Percentiles rank a stretch among this genome's conserved stretches.
These are phyloP conservation scores for Latrodectus elegans DNA, from an alignment of 2,888 invertebrate genomes.

Conservation along the genomic window DNA sequence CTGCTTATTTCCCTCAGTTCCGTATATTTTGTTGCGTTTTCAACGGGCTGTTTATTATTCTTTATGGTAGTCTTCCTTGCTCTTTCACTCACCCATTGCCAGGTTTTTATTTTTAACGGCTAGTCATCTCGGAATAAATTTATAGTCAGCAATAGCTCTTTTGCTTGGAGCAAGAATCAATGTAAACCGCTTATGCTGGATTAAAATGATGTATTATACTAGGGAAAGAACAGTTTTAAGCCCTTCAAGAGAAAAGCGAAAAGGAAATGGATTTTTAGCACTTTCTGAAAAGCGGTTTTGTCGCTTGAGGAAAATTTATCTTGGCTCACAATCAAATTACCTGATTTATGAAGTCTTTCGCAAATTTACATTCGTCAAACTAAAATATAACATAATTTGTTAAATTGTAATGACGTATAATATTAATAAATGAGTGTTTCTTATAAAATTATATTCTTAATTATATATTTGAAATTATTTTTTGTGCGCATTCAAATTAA, in stretches of 20 bases:
- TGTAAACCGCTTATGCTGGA: slow-evolving; percentile 39
- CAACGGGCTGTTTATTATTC: slow-evolving; percentile 43
- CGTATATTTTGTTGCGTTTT: slow-evolving; percentile 13
- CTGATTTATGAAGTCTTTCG: too few relatives aligned
- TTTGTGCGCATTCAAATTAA: too few relatives aligned
- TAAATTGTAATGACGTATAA: too few relatives aligned
- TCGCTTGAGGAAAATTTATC: slow-evolving; percentile 3
- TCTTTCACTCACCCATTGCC: slow-evolving; percentile 9
- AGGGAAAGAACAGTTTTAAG: slow-evolving; percentile 11
- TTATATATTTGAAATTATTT: too few relatives aligned
- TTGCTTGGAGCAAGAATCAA: slow-evolving; percentile 11
- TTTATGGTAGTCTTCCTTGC: slow-evolving; percentile 6
- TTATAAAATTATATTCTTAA: too few relatives aligned
- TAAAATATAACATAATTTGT: too few relatives aligned
- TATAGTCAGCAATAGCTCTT: slow-evolving; percentile 29
- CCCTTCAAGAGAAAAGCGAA: slow-evolving; percentile 19
- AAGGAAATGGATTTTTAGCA: slow-evolving; percentile 37
- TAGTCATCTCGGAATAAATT: slow-evolving; percentile 6
- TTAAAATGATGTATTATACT: slow-evolving; percentile 42
- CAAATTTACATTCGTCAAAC: too few relatives aligned
- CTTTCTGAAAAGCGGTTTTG: slow-evolving; percentile 39
- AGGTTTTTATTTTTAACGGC: slow-evolving; percentile 12
- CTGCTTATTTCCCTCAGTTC: slow-evolving; percentile 17
- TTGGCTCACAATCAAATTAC: neutral
- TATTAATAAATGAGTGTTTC: too few relatives aligned